Percentiles rank a stretch among this genome's conserved stretches.
Evolutionary conservation across 1,140 invertebrate species (phyloP).

Genomic region (Chionoecetes opilio): DNA sequence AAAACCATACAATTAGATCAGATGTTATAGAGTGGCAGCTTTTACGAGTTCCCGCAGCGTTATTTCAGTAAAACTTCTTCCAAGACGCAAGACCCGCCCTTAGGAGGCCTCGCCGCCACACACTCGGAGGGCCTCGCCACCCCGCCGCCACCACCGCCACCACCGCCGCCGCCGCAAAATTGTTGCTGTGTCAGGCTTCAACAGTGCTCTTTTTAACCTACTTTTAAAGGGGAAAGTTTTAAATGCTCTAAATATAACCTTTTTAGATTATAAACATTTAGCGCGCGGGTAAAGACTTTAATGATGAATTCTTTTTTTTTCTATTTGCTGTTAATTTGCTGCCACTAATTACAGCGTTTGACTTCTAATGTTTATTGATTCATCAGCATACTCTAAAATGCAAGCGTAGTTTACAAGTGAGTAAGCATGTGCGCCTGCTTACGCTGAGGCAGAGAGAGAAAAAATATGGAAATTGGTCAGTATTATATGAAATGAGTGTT

Average conservation of each 20-base stretch:
- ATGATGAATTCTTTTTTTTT: neutral
- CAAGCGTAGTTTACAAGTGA: neutral
- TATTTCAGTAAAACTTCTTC: too few relatives aligned
- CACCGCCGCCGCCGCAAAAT: neutral
- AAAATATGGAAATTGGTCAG: neutral
- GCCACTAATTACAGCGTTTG: slow-evolving; percentile 16
- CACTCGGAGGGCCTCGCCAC: neutral
- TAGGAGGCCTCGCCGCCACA: neutral
- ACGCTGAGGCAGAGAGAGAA: neutral
- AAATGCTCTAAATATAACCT: slow-evolving; percentile 12
- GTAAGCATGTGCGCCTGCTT: slow-evolving; percentile 25
- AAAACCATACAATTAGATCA: too few relatives aligned
- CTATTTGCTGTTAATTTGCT: too few relatives aligned
- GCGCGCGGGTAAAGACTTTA: neutral
- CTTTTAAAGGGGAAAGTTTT: slow-evolving; percentile 30
- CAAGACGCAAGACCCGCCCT: too few relatives aligned
- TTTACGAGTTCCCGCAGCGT: too few relatives aligned
- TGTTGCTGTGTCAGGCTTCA: slow-evolving; percentile 27
- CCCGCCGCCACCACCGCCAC: neutral
- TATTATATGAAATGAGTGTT: slow-evolving; percentile 34
- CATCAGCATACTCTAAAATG: slow-evolving; percentile 29
- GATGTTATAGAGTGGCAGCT: too few relatives aligned
- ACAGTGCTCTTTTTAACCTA: neutral
- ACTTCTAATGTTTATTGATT: slow-evolving; percentile 31
- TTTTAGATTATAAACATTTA: slow-evolving; percentile 32